Percentiles rank a stretch among this genome's conserved stretches.
Evolutionary conservation across 2,113 vertebrate species (phyloP).

Genomic region (Anser brachyrhynchus): DNA sequence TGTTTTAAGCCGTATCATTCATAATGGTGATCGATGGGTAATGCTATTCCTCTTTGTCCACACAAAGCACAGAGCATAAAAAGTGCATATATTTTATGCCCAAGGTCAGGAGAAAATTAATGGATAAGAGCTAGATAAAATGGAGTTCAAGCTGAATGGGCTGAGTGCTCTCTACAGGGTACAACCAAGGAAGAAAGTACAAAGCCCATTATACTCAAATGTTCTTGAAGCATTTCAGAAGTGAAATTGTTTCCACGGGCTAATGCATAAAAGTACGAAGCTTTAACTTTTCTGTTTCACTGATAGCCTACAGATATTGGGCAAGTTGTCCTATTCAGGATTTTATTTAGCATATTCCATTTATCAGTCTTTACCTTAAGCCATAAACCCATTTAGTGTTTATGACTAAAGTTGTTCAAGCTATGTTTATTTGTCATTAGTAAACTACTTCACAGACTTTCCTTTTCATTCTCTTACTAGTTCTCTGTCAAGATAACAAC

Average conservation of each 20-base stretch:
- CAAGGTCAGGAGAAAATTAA: conserved; percentile 89
- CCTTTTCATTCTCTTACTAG: not conserved
- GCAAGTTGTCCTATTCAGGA: conserved; percentile 52
- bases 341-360: conserved; percentile 82
- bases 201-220: conserved; percentile 86
- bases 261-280: conserved; percentile 76
- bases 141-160: conserved; percentile 88
- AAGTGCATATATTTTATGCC: conserved; percentile 84
- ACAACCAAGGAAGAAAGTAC: conserved; percentile 77
- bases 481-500: not conserved
- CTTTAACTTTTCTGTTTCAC: conserved; percentile 71
- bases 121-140: conserved; percentile 90
- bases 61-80: conserved; percentile 78
- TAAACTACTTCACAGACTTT: conserved; percentile 34
- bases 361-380: conserved; percentile 83
- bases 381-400: conserved; percentile 79
- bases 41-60: conserved; percentile 83
- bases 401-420: conserved; percentile 57
- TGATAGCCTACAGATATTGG: conserved; percentile 73
- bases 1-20: conserved; percentile 87
- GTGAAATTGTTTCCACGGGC: conserved; percentile 81
- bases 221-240: conserved; percentile 81
- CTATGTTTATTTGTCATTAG: conserved; percentile 65
- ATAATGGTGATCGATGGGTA: conserved; percentile 90
- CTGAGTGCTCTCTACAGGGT: conserved; percentile 81